Base-by-base conservation (phyloP, 2,888 invertebrate genomes). In the Metallyticus violacea region DNA sequence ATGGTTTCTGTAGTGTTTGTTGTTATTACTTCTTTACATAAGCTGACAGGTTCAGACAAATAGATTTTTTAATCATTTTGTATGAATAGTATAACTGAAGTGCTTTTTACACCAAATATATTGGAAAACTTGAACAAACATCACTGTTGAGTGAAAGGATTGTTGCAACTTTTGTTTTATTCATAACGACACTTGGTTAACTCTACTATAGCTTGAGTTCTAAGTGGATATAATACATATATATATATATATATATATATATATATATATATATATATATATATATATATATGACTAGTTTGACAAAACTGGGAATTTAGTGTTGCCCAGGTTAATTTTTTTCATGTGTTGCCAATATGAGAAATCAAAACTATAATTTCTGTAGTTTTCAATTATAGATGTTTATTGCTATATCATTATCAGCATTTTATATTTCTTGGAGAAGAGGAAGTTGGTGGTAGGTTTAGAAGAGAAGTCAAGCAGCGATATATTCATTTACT, bases 41-140 rank as follows among this genome's bases (percentile, higher is more conserved):
- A n/a, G 83, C 83, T 77, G 82, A n/a, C 83, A 83, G 83, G 83
- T 77, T 83, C 83, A 83, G 83, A 40, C 76, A 83, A 30, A 81
- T 81, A 81, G 29, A 81, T 30, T 81, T 83, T 77, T 77, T 83
- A 83, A 77, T 77, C 83, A 83, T 76, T 83, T 77, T 83, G 28
- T 83, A 83, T 81, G 81, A 81, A 30, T 83, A 62, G 40, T 62
- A 62, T 62, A 83, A 83, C 27, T 77, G 27, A n/a, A 28, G 25
- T 76, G 9, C 26, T 77, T 83, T 83, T 83, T 83, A 83, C 77
- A 77, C 27, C 76, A 82, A 27, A 62, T 29, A 40, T 40, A 15
- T 80, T 62, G 40, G 40, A 62, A 62, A 22, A 82, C 62, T 26
- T 82, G 7, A 82, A 76, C 25, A 40, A 81, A 40, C 25, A n/a